A percentile compares a stretch with the other conserved stretches of the same genome.
Evolutionary conservation across 2,888 invertebrate genomes (phyloP).

Genomic region (Melipona beecheii): DNA sequence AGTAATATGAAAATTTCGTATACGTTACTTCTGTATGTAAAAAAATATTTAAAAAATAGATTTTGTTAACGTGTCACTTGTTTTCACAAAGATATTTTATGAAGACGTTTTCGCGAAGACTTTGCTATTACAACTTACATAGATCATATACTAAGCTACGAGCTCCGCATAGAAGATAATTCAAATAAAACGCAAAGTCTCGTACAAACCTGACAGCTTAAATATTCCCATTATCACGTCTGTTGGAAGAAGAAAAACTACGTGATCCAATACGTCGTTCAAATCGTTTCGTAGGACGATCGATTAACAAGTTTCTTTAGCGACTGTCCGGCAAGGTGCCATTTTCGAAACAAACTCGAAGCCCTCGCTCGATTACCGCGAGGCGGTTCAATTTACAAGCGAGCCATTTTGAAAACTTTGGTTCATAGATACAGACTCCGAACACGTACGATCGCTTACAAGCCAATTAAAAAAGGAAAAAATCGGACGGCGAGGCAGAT

Average conservation of each 20-base stretch:
- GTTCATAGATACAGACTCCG: not conserved
- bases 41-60: too few species aligned
- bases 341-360: not conserved
- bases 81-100: too few species aligned
- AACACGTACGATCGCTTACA: not conserved
- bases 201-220: too few species aligned
- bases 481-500: not conserved
- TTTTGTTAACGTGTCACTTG: too few species aligned
- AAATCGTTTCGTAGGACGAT: not conserved
- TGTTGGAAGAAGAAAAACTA: not conserved
- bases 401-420: constrained; percentile 1
- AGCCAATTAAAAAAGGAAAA: not conserved
- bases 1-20: too few species aligned
- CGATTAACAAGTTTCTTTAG: not conserved
- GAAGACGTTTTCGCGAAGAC: too few species aligned
- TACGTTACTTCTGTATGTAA: too few species aligned
- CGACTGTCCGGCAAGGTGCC: not conserved
- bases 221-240: not conserved
- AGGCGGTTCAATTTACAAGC: not conserved
- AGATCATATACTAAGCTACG: too few species aligned
- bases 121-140: too few species aligned
- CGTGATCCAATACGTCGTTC: not conserved
- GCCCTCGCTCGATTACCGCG: not conserved
- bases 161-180: too few species aligned
- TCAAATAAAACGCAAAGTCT: too few species aligned